Conservation (phyloP, 2,113 vertebrate species). For the Tichodroma muraria region DNA sequence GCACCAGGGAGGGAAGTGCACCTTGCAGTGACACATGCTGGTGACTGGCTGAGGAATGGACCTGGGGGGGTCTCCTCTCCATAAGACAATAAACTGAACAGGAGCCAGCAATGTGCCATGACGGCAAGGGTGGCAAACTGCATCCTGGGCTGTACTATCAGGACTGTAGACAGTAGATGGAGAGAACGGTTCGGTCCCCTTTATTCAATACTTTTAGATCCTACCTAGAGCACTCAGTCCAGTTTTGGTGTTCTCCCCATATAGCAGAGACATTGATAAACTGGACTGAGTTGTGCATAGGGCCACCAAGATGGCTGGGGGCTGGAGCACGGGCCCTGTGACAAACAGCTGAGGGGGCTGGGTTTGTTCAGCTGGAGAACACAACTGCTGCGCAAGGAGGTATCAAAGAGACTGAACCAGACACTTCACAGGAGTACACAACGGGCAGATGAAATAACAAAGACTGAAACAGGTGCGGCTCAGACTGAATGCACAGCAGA, state of each 20-base stretch:
- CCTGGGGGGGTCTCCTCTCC: background rate
- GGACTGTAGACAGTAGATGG: background rate
- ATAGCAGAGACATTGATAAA: background rate
- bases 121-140: background rate
- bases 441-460: background rate
- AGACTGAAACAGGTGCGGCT: background rate
- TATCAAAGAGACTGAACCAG: background rate
- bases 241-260: background rate
- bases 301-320: too few relatives aligned
- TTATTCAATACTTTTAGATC: background rate
- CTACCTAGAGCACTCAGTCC: background rate
- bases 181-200: background rate
- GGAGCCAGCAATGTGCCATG: background rate
- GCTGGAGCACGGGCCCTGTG: background rate
- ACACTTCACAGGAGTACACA: rapidly evolving
- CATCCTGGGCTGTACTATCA: background rate
- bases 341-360: background rate
- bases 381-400: background rate
- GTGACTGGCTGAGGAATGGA: background rate
- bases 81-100: background rate
- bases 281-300: background rate
- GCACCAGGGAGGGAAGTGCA: rapidly evolving
- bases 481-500: rapidly evolving
- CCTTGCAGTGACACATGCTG: background rate
- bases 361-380: background rate